These are phyloP conservation scores for Miniopterus natalensis DNA, from an alignment of 2,113 vertebrate species.

Conservation along the genomic window DNA sequence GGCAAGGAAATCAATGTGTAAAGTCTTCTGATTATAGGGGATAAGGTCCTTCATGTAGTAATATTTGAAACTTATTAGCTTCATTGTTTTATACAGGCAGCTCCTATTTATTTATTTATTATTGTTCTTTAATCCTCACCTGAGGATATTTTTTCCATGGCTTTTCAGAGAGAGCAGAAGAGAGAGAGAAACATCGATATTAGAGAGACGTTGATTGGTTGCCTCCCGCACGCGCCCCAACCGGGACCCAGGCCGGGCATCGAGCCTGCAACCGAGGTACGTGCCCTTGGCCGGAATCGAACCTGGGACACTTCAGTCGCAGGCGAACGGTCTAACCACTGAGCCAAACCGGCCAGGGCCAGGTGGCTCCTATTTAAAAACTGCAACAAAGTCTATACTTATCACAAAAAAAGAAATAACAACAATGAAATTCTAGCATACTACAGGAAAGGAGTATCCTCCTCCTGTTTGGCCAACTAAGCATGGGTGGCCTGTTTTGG, in stretches of 20 bases:
- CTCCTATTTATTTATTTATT: background rate
- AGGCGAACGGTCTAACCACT: too few relatives aligned
- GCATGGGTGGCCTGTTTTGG: background rate
- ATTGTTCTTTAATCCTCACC: too few relatives aligned
- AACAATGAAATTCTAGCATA: background rate
- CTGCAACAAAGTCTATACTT: background rate
- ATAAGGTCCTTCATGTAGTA: constrained; percentile 36
- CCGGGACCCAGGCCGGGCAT: too few relatives aligned
- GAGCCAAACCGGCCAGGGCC: too few relatives aligned
- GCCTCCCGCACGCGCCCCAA: too few relatives aligned
- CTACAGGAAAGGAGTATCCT: background rate
- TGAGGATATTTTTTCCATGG: too few relatives aligned
- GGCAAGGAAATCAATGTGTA: constrained; percentile 59
- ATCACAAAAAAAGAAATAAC: background rate
- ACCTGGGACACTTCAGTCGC: too few relatives aligned
- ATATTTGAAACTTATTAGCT: background rate
- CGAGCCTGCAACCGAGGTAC: too few relatives aligned
- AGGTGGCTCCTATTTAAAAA: background rate
- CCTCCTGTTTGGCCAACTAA: background rate
- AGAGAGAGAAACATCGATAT: too few relatives aligned
- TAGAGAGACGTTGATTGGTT: too few relatives aligned
- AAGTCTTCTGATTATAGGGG: constrained; percentile 61
- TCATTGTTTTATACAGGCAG: background rate
- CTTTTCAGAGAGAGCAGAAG: too few relatives aligned
- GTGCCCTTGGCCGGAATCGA: too few relatives aligned